Base-by-base conservation (phyloP, 2,888 invertebrate genomes). In the Agrochola circellaris region DNA sequence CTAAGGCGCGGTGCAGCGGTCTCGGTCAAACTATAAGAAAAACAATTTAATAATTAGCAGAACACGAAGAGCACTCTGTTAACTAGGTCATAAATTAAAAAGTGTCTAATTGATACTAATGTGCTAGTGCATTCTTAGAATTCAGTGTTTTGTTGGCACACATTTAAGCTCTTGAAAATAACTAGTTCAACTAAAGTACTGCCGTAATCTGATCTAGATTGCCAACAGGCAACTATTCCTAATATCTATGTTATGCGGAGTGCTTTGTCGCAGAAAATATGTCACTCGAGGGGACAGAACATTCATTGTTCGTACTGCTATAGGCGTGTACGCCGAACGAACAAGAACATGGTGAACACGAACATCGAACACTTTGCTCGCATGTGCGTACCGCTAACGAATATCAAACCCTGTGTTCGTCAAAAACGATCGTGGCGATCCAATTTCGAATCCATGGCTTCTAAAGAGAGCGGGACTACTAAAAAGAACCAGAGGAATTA, bases 121-220 rank as follows among this genome's bases (percentile, higher is more conserved):
- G 38, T 65, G 42, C 65, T 60, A 54, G 45, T 56, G 58, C 65
- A 87, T 85, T 86, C 51, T 64, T 70, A 60, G 70, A 79, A 73
- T 56, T 26, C 13, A 73, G 38, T 56, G 64, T 71, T 73, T 77
- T 83, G 68, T 86, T 86, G 86, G 87, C 86, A 88, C 76, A 71
- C 66, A 69, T 70, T 70, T 30, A 42, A 26, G 23, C 42, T 66
- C 69, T 74, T 73, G 34, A 75, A 79, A 83, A 74, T 86, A 82
- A 75, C 64, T 61, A 77, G 71, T 66, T 62, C n/a, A 30, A 8
- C 42, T 34, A 34, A 73, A 78, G 77, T 76, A 73, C 69, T 71
- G 4, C 45, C 17, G 81, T 71, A 72, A 88, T 81, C 74, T 73
- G 66, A 86, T 86, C 73, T 77, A 66, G 58, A 75, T 75, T 68